Conservation (phyloP, 2,797 vertebrate genomes). For the Crenuchus spilurus region DNA sequence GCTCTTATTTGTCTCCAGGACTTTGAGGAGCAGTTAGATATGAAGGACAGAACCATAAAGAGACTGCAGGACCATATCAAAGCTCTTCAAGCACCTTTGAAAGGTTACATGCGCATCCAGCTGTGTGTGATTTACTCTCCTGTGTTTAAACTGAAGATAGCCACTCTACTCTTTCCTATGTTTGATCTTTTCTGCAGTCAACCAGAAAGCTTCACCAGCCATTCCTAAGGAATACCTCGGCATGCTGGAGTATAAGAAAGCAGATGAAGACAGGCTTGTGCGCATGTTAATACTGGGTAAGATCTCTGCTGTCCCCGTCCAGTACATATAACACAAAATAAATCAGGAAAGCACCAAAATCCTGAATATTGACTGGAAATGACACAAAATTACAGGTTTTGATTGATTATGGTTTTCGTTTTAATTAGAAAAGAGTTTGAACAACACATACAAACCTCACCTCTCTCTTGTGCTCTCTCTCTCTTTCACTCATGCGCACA, state of each 20-base stretch:
- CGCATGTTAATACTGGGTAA: slow-evolving; percentile 91
- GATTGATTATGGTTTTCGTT: no score
- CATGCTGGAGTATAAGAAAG: slow-evolving; percentile 92
- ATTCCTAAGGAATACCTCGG: slow-evolving; percentile 88
- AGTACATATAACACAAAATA: neutral
- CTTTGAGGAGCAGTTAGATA: slow-evolving; percentile 91
- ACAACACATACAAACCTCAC: neutral
- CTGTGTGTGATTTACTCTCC: neutral
- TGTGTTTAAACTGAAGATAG: neutral
- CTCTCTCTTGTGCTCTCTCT: no score
- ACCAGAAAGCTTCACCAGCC: slow-evolving; percentile 63
- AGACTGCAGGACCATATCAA: slow-evolving; percentile 90
- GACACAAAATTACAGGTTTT: no score
- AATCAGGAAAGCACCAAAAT: neutral
- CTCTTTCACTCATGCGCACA: neutral
- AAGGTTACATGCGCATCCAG: slow-evolving; percentile 71
- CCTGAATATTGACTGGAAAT: no score
- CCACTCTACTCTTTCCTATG: slow-evolving; percentile 8
- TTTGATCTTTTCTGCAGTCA: slow-evolving; percentile 69
- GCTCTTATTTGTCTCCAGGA: slow-evolving; percentile 74
- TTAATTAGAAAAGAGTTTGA: neutral
- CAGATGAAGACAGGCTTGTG: slow-evolving; percentile 87
- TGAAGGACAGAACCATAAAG: slow-evolving; percentile 90
- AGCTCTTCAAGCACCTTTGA: slow-evolving; percentile 84
- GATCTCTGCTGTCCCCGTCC: neutral